phyloP scores from a whole-genome alignment of 2,888 invertebrate species.

The Sarcophaga variegata region DNA sequence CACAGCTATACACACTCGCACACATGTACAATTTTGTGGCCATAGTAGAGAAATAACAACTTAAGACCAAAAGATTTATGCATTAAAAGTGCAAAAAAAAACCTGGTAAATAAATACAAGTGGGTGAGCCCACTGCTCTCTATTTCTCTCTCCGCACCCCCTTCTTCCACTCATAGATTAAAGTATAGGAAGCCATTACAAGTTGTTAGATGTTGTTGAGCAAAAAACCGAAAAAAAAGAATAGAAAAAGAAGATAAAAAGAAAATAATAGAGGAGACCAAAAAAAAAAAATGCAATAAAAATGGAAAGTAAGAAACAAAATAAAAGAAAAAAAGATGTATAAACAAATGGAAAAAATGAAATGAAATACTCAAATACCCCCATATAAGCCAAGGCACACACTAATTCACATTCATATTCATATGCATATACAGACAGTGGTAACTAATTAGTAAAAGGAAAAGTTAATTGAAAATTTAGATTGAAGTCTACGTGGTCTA shows the following conservation, averaged over 20 bases:
- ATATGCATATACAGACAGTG: constrained; percentile 18
- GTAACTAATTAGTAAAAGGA: no score
- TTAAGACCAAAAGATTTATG: constrained; percentile 66
- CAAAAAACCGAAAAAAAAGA: background rate
- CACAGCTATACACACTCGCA: no score
- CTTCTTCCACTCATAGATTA: background rate
- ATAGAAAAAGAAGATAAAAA: constrained; percentile 14
- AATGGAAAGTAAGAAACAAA: constrained; percentile 20
- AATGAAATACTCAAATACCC: constrained; percentile 9
- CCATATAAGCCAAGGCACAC: background rate
- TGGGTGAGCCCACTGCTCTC: no score
- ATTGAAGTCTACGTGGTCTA: no score
- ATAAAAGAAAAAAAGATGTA: constrained; percentile 12
- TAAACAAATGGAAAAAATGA: constrained; percentile 29
- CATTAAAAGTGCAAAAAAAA: constrained; percentile 51
- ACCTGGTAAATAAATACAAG: constrained; percentile 7
- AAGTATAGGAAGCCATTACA: constrained; percentile 44
- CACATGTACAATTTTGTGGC: background rate
- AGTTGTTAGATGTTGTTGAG: constrained; percentile 42
- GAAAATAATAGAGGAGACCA: constrained; percentile 19
- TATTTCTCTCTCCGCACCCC: no score
- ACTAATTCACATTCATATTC: constrained; percentile 6
- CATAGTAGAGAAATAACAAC: constrained; percentile 39
- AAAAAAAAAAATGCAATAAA: constrained; percentile 17
- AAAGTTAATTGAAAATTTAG: background rate